Evolutionary conservation across 2,797 vertebrate species (phyloP), one percentile per base, ranked within the genome.

Genomic region (Coregonus ussuriensis): DNA sequence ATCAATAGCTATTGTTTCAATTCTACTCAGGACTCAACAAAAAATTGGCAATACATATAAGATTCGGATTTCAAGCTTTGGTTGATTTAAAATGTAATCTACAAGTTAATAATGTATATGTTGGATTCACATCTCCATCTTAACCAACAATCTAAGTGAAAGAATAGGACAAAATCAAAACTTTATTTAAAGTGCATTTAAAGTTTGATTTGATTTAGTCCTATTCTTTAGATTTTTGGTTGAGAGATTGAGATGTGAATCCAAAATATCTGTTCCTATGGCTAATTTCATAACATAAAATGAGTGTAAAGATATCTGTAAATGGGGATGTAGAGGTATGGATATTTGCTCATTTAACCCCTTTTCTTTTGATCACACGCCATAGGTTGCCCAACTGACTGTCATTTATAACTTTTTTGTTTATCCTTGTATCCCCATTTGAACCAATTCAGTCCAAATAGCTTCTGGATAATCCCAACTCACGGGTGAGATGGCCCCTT

Each of bases 361-460:
- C 29, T 66, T 25, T 11, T 29, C 63, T 25, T 21, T 11, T 66
- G 25, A 66, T 71, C 41, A 15, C 31, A 5, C n/a, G 16, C 25
- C n/a, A 53, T 25, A n/a, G 29, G 53, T 47, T 77, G n/a, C 66
- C 66, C 4, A 35, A 80, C 80, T 75, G 51, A 14, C 67, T 3
- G 0, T 13, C 41, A 71, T 59, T 81, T 35, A 29, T 63, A 69
- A 74, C 84, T 83, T 71, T 75, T 47, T 51, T 84, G 53, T 77
- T 79, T 73, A 78, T 78, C 56, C 73, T 70, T 67, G 41, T 86
- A 75, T 80, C 79, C 37, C 74, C 86, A 0, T n/a, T 79, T 86
- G 88, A 91, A 88, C 90, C 78, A 76, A 86, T 88, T 92, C 86
- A 85, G 80, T 90, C 87, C 71, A 16, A 67, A 86, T 72, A 78